Conservation (phyloP, 2,113 vertebrate genomes). For the Mus spicilegus region DNA sequence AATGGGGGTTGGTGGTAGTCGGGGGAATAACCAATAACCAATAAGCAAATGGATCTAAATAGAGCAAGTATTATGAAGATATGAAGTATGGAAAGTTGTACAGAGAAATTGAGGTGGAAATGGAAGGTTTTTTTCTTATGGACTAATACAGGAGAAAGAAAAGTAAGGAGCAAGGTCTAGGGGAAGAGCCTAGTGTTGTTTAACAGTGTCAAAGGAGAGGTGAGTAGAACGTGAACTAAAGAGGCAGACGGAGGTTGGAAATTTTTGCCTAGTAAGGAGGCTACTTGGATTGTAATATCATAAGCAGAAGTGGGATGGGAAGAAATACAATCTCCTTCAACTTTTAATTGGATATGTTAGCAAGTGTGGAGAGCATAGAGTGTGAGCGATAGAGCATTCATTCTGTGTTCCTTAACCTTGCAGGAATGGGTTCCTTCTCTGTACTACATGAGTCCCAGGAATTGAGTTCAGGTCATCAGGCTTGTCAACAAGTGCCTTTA, state of each 20-base stretch:
- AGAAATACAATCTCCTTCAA: slow-evolving; percentile 18
- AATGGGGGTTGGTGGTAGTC: too few relatives aligned
- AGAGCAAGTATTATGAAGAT: background rate
- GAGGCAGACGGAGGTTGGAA: background rate
- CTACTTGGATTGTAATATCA: slow-evolving; percentile 17
- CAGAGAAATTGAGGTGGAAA: background rate
- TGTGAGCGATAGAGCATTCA: background rate
- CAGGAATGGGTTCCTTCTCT: background rate
- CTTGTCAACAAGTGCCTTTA: background rate
- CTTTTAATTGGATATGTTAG: slow-evolving; percentile 14
- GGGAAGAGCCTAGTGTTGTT: background rate
- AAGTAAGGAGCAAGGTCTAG: background rate
- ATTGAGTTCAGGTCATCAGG: background rate
- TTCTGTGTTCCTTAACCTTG: slow-evolving; percentile 22
- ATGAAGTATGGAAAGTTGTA: background rate
- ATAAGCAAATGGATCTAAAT: slow-evolving; percentile 43
- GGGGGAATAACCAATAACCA: background rate
- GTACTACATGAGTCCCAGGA: background rate
- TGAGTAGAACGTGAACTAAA: background rate
- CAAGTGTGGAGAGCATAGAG: background rate
- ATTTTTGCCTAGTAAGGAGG: background rate
- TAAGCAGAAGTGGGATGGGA: slow-evolving; percentile 39
- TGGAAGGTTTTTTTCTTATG: background rate
- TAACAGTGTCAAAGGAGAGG: background rate
- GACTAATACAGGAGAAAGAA: background rate